Evolutionary conservation across 2,888 invertebrate genomes (phyloP), one percentile per base, ranked within the genome.

Genomic region (Ophion costatus): DNA sequence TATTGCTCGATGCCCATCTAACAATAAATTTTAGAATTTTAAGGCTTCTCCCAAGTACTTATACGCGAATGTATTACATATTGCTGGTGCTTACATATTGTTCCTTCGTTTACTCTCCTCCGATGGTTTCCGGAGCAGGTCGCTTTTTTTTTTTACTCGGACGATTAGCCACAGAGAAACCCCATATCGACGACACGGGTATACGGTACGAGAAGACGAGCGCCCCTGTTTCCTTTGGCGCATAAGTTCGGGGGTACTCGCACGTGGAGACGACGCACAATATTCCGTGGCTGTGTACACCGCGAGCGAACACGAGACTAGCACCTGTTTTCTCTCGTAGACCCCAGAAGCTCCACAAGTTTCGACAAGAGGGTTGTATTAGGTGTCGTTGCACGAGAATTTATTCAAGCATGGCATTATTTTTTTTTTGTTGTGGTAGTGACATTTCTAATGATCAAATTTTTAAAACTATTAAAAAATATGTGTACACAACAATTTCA

Each of bases 81-180:
- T 29, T 29, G 29, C 29, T 29, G 3, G 29, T 45, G 11, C 24
- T 61, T 77, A n/a, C 42, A 20, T 78, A 57, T 61, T 29, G 2
- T 45, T 63, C 9, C 3, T 22, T 61, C 22, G 20, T 59, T 77
- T 29, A 29, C 29, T 29, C 29, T 64, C 6, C 3, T 57, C 9
- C 51, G 11, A 45, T 45, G 14, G 14, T 45, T 45, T 45, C 45
- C 45, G 45, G 14, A 45, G 45, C 11, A 11, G 11, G 1, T 45
- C 11, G 14, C 45, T 45, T 45, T 7, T 14, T 45, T 45, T 45
- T 20, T 78, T 78, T 45, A 63, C 45, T 78, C 45, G 45, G 59
- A 69, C 78, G 61, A 70, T 70, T 70, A 70, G 70, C 63, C 78
- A 59, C 69, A 69, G 59, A n/a, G 61, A 78, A 70, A 14, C 63